Evolutionary conservation across 2,888 invertebrate genomes (phyloP), one percentile per base, ranked within the genome.

Genomic region (Plagodis dolabraria): DNA sequence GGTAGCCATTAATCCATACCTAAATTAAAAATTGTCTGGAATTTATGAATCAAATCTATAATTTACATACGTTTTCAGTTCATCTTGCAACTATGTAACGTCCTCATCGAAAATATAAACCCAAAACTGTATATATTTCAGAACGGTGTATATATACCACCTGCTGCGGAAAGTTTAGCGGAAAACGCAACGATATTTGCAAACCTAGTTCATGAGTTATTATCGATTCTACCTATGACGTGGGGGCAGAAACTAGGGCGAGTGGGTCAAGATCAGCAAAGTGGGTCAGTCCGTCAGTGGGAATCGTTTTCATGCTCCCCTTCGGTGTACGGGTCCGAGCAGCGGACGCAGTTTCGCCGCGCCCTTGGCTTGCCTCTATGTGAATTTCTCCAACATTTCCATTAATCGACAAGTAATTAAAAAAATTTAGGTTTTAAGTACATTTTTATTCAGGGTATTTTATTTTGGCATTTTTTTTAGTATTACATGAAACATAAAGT

Each of bases 261-360:
- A 65, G 58, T 70, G 71, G 87, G 89, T 89, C 89, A 90, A 84
- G 88, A 85, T 85, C 89, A 85, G 70, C 60, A 67, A 89, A 83
- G 81, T 89, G 71, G 89, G 89, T 86, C 87, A 83, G 81, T 86
- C 70, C 86, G 88, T 85, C 86, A 82, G 76, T 73, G 71, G 79
- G 84, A 80, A 78, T 80, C 75, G 79, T 78, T 79, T 80, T 76
- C 74, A 74, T 69, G 64, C 74, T 78, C 69, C 75, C 77, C 68
- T 68, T 53, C 57, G 36, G 36, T 44, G 66, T 61, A 63, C 53
- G 61, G 69, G 67, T 63, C 48, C 71, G 59, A 69, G 65, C 48
- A 60, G 70, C 67, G 60, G 68, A 65, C 59, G 64, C 62, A 64
- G 54, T 45, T 58, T 64, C 66, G 67, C 65, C 66, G 67, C 75